These are phyloP conservation scores for Psilanteris sp. DNA, from an alignment of 1,140 invertebrate species.

Conservation along the genomic window DNA sequence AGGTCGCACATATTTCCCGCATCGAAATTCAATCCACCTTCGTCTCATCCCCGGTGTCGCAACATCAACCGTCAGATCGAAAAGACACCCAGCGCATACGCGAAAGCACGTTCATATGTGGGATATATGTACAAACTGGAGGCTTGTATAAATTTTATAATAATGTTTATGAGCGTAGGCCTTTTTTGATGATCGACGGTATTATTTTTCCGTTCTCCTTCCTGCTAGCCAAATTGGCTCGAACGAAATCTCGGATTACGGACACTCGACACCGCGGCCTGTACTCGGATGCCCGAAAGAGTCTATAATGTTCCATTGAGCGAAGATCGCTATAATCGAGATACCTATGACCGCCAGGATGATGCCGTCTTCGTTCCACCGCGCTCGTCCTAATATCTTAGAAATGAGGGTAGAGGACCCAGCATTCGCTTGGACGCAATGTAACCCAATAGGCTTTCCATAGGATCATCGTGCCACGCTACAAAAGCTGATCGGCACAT, in stretches of 20 bases:
- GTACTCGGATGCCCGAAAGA: constrained; percentile 63
- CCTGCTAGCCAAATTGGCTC: constrained; percentile 72
- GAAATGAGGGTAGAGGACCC: constrained; percentile 52
- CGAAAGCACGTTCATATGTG: constrained; percentile 23
- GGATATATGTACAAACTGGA: background rate
- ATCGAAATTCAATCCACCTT: constrained; percentile 59
- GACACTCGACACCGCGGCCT: constrained; percentile 67
- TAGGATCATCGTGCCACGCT: constrained; percentile 75
- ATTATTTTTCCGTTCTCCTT: constrained; percentile 72
- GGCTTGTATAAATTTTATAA: constrained; percentile 33
- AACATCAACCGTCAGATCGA: constrained; percentile 43
- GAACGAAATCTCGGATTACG: constrained; percentile 72
- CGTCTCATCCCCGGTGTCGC: constrained; percentile 47
- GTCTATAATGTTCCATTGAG: constrained; percentile 70
- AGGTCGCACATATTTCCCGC: constrained; percentile 54
- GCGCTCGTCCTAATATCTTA: constrained; percentile 34
- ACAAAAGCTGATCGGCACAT: constrained; percentile 79
- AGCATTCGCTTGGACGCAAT: constrained; percentile 52
- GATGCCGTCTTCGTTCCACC: constrained; percentile 14
- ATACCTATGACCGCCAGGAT: constrained; percentile 48
- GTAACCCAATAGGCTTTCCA: constrained; percentile 76
- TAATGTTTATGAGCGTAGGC: constrained; percentile 60
- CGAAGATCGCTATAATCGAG: constrained; percentile 69
- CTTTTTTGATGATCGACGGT: constrained; percentile 55
- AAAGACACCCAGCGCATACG: constrained; percentile 39